phyloP scores from a whole-genome alignment of 1,140 invertebrate genomes.

The Ceratoteleas bidentatus region DNA sequence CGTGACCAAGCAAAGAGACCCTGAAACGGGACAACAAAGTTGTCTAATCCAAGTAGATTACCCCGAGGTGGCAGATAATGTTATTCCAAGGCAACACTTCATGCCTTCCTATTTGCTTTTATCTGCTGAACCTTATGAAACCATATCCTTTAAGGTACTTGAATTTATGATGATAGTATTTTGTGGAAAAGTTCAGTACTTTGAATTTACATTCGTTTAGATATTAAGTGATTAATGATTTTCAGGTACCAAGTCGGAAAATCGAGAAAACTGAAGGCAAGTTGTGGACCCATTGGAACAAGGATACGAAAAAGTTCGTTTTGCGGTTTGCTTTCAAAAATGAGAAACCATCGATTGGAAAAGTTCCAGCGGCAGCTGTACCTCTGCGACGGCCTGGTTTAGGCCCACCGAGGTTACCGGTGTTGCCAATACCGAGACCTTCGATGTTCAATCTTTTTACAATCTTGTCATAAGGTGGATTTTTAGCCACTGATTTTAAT shows the following conservation, averaged over 20 bases:
- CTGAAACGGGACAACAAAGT: constrained; percentile 97
- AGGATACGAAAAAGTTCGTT: constrained; percentile 99
- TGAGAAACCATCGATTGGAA: constrained; percentile 87
- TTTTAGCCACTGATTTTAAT: no score
- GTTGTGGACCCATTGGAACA: constrained; percentile 99
- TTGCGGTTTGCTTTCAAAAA: constrained; percentile 96
- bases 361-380: constrained; percentile 86
- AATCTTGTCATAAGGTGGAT: no score
- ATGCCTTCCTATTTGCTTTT: constrained; percentile 99
- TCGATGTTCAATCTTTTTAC: no score
- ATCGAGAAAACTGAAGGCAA: constrained; percentile 98
- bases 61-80: constrained; percentile 97
- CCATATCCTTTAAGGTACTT: constrained; percentile 96
- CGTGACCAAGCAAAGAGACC: constrained; percentile 99
- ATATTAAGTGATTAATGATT: no score
- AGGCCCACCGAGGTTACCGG: no score
- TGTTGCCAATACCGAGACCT: no score
- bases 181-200: no score
- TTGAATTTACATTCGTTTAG: no score
- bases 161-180: no score
- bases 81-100: constrained; percentile 97
- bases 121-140: constrained; percentile 99
- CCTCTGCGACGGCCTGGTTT: no score
- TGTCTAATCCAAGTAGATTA: constrained; percentile 98
- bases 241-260: constrained; percentile 96